Evolutionary conservation across 2,888 invertebrate genomes (phyloP), one percentile per base, ranked within the genome.

Genomic region (Drosophila mercatorum): DNA sequence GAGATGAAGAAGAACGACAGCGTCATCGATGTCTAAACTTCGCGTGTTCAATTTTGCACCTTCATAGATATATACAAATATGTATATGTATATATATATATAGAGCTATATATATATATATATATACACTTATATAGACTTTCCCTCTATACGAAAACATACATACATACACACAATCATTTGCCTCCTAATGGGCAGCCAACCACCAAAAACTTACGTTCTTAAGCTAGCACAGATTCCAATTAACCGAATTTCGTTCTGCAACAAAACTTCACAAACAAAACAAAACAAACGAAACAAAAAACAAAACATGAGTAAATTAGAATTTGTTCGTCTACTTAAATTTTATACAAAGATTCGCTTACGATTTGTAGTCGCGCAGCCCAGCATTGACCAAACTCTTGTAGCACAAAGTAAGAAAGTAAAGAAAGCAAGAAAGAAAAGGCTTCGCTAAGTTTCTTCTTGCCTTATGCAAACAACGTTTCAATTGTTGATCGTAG

Each of bases 1-100:
- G 93, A 94, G 73, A 93, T 93, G 91, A 96, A 96, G 91, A 96
- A 96, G 93, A 95, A 95, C 90, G 95, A 96, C 94, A 96, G 95
- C 94, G 95, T 96, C 94, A 96, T 96, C 91, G 95, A 96, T 93
- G 96, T 96, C 93, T 96, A 95, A 77, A 63, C 31, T 34, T 63
- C 53, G 83, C 69, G 75, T 80, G 84, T 87, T 84, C 82, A 81
- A 81, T 78, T 83, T 80, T 69, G 72, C 83, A 83, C 59, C 66
- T 64, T 64, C 57, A 72, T 57, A 69, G 40, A 40, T 26, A 46
- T 46, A 12, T 64, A 66, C 38, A 62, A 34, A 34, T 7, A 34
- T 7, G 31, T 58, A 56, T 46, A 68, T 60, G 40, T 47, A 51
- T 62, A 44, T 55, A 51, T 62, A 44, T 55, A 68, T 58, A 64